Conservation (phyloP, 1,140 invertebrate species). For the Lucilia sericata region DNA sequence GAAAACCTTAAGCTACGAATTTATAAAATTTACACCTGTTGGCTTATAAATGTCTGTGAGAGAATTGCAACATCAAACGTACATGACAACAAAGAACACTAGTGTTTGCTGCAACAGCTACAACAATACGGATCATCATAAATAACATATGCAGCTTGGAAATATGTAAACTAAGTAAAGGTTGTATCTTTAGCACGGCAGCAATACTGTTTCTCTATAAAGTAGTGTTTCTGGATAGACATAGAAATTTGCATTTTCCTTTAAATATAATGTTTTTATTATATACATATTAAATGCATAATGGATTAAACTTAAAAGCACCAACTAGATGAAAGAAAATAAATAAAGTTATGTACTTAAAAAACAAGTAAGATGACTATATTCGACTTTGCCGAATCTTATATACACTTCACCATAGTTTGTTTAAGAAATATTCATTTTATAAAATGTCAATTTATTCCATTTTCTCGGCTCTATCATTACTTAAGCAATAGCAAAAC, state of each 20-base stretch:
- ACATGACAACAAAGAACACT: neutral
- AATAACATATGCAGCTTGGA: conserved; percentile 14
- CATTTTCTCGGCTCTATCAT: no score
- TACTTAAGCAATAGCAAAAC: no score
- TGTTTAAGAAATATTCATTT: no score
- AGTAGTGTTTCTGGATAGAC: neutral
- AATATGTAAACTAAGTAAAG: neutral
- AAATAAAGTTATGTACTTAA: no score
- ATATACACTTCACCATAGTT: no score
- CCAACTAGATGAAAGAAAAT: neutral
- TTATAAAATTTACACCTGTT: conserved; percentile 27
- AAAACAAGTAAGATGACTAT: no score
- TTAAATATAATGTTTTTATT: neutral
- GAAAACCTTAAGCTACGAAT: conserved; percentile 1
- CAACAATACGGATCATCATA: neutral
- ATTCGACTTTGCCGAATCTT: no score
- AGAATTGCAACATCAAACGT: neutral
- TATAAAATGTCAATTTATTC: no score
- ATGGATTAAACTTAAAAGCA: neutral
- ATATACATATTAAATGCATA: neutral
- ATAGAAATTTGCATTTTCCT: conserved; percentile 7
- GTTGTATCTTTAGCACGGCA: neutral
- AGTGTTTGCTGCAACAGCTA: neutral
- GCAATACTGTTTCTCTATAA: neutral
- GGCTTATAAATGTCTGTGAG: neutral